Base-by-base conservation (phyloP, 2,797 vertebrate species). In the Acrossocheilus fasciatus region DNA sequence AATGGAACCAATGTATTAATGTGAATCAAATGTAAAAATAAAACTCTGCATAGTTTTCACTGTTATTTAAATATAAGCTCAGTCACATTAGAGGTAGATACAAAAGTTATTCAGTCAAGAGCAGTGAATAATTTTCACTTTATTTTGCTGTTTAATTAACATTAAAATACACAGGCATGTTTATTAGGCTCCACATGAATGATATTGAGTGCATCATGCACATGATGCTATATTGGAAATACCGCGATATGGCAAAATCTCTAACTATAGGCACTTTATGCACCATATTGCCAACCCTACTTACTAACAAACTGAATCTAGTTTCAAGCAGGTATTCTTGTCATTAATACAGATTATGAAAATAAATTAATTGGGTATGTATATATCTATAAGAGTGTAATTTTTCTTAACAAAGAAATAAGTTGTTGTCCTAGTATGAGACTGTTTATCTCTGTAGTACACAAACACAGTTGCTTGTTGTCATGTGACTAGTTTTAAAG, bases 401-500 rank as follows among this genome's bases (percentile, higher is more conserved):
- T 14, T 50, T 17, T 52, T 66, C 45, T 17, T 30, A 30, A 20
- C 23, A 26, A 26, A 47, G 2, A 20, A 62, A 10, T 9, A n/a
- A n/a, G 4, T 69, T 69, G 43, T 15, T 69, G 34, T 17, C 10
- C 43, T 47, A 69, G 30, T 52, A 52, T 50, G 34, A 77, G 41
- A 11, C 10, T 83, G 41, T 30, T 68, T 64, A 10, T 2, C 5
- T 36, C 45, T 88, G 11, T 68, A 66, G 75, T 78, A 39, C 41
- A 26, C n/a, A 76, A 69, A 75, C 12, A 68, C 2, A 36, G 45
- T 79, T 86, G 43, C 64, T 50, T 66, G 14, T 68, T 57, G 75
- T 57, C 75, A 30, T 93, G 73, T 93, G 62, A 91, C 84, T 87
- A 99, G 97, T 93, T 98, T 96, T 91, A 99, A 98, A 94, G 98